These are phyloP conservation scores for Sialia sialis DNA, from an alignment of 2,113 vertebrate genomes.

Conservation along the genomic window DNA sequence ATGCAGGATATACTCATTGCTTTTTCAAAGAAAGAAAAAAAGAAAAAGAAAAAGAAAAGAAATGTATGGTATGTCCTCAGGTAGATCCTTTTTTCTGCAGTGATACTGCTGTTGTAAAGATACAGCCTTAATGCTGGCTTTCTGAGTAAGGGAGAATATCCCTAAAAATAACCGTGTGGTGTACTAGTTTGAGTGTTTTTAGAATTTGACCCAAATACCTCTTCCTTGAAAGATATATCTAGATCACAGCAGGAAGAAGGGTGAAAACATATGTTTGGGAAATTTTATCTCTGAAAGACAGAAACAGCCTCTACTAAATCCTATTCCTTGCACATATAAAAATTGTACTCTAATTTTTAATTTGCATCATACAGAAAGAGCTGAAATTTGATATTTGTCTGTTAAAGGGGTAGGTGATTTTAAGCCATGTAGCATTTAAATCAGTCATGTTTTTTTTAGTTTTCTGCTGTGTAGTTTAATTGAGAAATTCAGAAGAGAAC, in stretches of 20 bases:
- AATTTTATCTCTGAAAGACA: neutral
- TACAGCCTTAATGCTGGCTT: neutral
- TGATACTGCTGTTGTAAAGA: neutral
- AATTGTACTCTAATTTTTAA: neutral
- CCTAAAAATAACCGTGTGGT: neutral
- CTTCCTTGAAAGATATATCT: neutral
- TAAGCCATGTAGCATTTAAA: neutral
- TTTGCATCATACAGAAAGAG: neutral
- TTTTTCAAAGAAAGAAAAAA: neutral
- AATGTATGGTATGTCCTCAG: neutral
- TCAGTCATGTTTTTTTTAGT: neutral
- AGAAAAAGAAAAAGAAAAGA: neutral
- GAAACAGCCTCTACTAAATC: neutral
- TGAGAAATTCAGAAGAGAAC: neutral
- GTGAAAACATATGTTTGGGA: neutral
- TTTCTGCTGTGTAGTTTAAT: neutral
- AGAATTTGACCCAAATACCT: neutral
- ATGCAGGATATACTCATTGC: neutral
- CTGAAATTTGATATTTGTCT: neutral
- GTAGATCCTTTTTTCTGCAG: neutral
- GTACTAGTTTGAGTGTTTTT: neutral
- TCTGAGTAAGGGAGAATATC: neutral
- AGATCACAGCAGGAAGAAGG: neutral
- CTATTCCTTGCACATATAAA: neutral
- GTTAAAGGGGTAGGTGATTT: neutral